These are phyloP conservation scores for Poicephalus gulielmi DNA, from an alignment of 2,113 vertebrate species.

Conservation along the genomic window DNA sequence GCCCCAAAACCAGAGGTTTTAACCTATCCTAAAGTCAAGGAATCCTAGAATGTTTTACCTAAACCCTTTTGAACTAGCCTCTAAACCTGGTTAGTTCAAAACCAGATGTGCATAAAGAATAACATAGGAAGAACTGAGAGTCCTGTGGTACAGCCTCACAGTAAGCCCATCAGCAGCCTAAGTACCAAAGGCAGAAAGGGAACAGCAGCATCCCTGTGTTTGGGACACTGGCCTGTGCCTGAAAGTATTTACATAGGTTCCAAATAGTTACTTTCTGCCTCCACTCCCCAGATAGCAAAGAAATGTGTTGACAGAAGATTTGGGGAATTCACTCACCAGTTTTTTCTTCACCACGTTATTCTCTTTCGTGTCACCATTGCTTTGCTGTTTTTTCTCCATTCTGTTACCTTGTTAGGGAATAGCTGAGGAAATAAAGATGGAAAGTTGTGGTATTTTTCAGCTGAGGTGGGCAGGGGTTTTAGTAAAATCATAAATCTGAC, in stretches of 20 bases:
- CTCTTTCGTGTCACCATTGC: not conserved
- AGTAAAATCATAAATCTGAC: not conserved
- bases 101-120: not conserved
- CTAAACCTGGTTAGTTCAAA: not conserved
- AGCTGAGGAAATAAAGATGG: not conserved
- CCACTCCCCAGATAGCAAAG: not conserved
- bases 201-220: not conserved
- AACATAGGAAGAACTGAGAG: not conserved
- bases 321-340: slow-evolving; percentile 52
- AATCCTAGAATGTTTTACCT: not conserved
- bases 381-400: slow-evolving; percentile 38
- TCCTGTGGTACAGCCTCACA: not conserved
- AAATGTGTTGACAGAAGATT: not conserved
- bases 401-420: not conserved
- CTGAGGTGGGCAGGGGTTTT: not conserved
- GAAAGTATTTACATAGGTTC: not conserved
- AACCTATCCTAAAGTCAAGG: not conserved
- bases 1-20: not conserved
- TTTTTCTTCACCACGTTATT: not conserved
- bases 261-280: not conserved
- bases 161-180: not conserved
- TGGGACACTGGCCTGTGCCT: not conserved
- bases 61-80: not conserved
- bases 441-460: not conserved
- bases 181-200: not conserved